phyloP scores from a whole-genome alignment of 2,888 invertebrate genomes.

The Bhutanitis thaidina region DNA sequence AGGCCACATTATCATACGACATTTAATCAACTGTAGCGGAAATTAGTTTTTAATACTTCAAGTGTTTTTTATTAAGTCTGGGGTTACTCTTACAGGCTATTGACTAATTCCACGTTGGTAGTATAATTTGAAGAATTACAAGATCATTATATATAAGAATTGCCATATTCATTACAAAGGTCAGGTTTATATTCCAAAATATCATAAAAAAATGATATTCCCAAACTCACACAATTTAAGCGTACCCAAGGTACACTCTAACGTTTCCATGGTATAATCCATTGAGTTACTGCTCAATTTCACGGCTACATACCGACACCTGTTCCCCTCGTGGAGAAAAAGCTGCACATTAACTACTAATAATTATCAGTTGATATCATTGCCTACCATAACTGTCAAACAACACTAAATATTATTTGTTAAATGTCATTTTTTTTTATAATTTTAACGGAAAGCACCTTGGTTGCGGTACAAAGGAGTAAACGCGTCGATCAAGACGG shows the following conservation, averaged over 20 bases:
- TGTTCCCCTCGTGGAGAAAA: conserved; percentile 56
- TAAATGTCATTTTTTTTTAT: conserved; percentile 67
- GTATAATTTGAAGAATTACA: too few relatives aligned
- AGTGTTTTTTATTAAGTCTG: too few relatives aligned
- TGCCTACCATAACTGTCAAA: conserved; percentile 76
- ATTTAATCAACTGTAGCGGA: too few relatives aligned
- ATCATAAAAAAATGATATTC: too few relatives aligned
- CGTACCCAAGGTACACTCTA: not conserved
- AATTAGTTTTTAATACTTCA: too few relatives aligned
- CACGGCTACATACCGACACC: conserved; percentile 45
- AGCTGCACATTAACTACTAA: conserved; percentile 54
- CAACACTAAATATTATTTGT: conserved; percentile 77
- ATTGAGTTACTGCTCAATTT: conserved; percentile 33
- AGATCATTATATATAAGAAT: too few relatives aligned
- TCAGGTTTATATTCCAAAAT: too few relatives aligned
- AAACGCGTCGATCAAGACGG: conserved; percentile 43
- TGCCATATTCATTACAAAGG: too few relatives aligned
- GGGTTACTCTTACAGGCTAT: too few relatives aligned
- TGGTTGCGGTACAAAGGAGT: conserved; percentile 52
- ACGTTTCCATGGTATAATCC: conserved; percentile 26
- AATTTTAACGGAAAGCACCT: conserved; percentile 74
- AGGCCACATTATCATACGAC: too few relatives aligned
- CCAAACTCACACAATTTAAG: too few relatives aligned
- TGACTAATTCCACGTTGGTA: too few relatives aligned
- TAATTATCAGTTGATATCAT: conserved; percentile 56